A percentile compares a stretch with the other conserved stretches of the same genome.
Evolutionary conservation across 2,888 invertebrate genomes (phyloP).

Genomic region (Cantharis rufa): DNA sequence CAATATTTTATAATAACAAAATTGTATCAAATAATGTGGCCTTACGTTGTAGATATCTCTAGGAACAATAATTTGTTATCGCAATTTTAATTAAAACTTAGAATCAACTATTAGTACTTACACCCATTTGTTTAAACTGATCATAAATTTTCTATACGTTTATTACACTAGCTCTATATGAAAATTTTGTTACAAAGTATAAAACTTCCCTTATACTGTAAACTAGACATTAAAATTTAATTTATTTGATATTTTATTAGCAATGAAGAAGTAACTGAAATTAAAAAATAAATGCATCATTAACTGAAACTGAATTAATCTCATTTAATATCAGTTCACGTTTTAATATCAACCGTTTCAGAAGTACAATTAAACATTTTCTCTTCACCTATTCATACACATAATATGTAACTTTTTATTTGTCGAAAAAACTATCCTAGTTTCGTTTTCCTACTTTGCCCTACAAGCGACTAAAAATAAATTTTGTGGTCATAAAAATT

Average conservation of each 20-base stretch:
- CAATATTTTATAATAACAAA: background rate
- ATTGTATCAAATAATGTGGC: background rate
- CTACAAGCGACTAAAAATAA: background rate
- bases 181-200: background rate
- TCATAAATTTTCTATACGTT: background rate
- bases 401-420: background rate
- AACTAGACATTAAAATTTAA: background rate
- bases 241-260: background rate
- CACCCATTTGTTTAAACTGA: background rate
- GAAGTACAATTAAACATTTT: too few species aligned
- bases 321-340: too few species aligned
- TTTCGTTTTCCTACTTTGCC: background rate
- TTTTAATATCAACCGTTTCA: too few species aligned
- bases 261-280: background rate
- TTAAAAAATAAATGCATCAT: background rate
- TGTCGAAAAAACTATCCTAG: background rate
- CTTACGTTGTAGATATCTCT: background rate
- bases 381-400: too few species aligned
- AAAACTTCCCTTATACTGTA: background rate
- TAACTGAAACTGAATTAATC: background rate
- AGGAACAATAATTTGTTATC: background rate
- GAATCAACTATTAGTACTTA: background rate
- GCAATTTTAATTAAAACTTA: background rate
- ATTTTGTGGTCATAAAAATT: background rate
- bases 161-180: background rate